Evolutionary conservation across 2,113 vertebrate genomes (phyloP).

Genomic region (Shinisaurus crocodilurus): DNA sequence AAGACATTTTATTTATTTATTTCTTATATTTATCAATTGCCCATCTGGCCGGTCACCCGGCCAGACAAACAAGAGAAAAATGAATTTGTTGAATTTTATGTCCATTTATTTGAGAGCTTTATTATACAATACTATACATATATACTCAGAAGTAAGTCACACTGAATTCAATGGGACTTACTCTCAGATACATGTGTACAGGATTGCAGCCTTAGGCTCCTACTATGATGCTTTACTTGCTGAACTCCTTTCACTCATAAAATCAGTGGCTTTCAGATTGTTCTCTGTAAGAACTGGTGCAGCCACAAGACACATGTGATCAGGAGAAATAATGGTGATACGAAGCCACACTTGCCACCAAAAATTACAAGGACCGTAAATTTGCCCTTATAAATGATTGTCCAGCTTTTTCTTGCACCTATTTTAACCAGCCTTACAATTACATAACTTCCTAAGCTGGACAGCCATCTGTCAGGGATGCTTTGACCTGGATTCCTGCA

Average conservation of each 20-base stretch:
- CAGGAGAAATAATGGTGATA: not conserved
- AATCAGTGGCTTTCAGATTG: not conserved
- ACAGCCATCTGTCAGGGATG: too few relatives aligned
- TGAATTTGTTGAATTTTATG: not conserved
- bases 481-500: too few relatives aligned
- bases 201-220: not conserved
- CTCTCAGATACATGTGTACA: not conserved
- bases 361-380: not conserved
- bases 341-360: not conserved
- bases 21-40: too few relatives aligned
- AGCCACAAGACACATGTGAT: not conserved
- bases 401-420: not conserved
- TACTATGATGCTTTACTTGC: not conserved
- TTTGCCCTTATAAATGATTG: not conserved
- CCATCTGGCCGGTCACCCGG: too few relatives aligned
- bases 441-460: not conserved
- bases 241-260: not conserved
- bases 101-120: not conserved
- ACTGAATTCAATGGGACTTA: not conserved
- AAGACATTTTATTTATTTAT: not conserved
- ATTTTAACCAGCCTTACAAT: not conserved
- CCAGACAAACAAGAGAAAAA: not conserved
- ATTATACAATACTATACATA: not conserved
- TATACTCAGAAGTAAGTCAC: not conserved
- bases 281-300: not conserved